phyloP scores from a whole-genome alignment of 2,113 vertebrate species.

The Martes martes region DNA sequence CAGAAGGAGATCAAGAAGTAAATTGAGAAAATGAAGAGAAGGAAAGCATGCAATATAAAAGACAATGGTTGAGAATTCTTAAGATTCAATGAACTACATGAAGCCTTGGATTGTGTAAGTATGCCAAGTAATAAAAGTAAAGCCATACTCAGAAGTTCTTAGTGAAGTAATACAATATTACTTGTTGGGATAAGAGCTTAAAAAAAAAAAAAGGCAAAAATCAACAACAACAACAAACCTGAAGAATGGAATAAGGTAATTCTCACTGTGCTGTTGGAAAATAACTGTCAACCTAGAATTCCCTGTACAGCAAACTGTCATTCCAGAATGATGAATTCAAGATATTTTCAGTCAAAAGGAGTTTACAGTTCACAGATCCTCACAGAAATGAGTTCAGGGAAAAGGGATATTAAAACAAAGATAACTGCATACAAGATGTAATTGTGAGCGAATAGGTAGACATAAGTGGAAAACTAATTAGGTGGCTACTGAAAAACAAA shows the following conservation, averaged over 20 bases:
- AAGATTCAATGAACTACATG: background rate
- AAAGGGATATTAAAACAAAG: background rate
- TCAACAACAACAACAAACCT: no score
- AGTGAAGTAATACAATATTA: background rate
- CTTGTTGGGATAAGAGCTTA: background rate
- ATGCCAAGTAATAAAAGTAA: background rate
- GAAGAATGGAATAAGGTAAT: background rate
- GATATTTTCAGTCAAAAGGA: background rate
- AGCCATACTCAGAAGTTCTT: background rate
- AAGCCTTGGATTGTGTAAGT: background rate
- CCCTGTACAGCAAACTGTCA: background rate
- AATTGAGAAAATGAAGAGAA: background rate
- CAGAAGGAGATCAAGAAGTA: background rate
- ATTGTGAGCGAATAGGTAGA: background rate
- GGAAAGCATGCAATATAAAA: background rate
- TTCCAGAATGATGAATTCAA: background rate
- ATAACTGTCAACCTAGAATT: background rate
- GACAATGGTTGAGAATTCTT: background rate
- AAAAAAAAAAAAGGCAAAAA: background rate
- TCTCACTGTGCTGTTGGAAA: background rate
- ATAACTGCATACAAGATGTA: background rate
- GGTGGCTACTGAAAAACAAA: background rate
- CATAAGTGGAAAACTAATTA: background rate
- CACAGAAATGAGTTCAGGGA: background rate
- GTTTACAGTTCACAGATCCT: background rate